Conservation (phyloP, 2,797 vertebrate species). For the Brachymystax lenok region DNA sequence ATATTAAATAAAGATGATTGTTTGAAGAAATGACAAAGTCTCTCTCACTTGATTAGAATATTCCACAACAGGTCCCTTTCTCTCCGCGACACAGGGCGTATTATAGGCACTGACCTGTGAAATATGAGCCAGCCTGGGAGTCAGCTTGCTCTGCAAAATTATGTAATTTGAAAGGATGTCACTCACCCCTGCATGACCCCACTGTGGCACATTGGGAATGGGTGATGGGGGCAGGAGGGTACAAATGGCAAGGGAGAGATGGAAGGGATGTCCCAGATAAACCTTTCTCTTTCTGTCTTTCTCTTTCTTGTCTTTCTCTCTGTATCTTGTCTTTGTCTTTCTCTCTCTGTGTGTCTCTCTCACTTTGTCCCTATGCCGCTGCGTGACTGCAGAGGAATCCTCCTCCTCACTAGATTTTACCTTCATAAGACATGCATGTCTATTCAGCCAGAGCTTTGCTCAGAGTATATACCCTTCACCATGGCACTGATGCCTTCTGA, state of each 20-base stretch:
- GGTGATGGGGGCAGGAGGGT: slow-evolving; percentile 24
- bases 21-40: too few relatives aligned
- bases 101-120: slow-evolving; percentile 78
- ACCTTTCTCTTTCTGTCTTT: slow-evolving; percentile 10
- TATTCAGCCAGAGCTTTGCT: background rate
- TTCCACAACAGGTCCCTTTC: slow-evolving; percentile 59
- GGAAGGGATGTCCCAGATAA: slow-evolving; percentile 8
- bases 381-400: slow-evolving; percentile 28
- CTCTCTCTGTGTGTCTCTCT: background rate
- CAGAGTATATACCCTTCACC: background rate
- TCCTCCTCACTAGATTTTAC: background rate
- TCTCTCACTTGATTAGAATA: too few relatives aligned
- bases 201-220: slow-evolving; percentile 35
- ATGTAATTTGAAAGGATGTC: slow-evolving; percentile 79
- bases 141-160: slow-evolving; percentile 75
- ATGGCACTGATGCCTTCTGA: slow-evolving; percentile 7
- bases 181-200: slow-evolving; percentile 66
- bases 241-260: slow-evolving; percentile 26
- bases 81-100: slow-evolving; percentile 58
- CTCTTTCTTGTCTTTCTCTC: slow-evolving; percentile 3
- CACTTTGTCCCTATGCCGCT: background rate
- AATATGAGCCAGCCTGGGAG: slow-evolving; percentile 71
- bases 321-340: slow-evolving; percentile 1
- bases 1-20: too few relatives aligned
- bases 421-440: slow-evolving; percentile 9